Percentiles rank a stretch among this genome's conserved stretches.
These are phyloP conservation scores for Ictalurus furcatus DNA, from an alignment of 2,113 vertebrate genomes.

Conservation along the genomic window DNA sequence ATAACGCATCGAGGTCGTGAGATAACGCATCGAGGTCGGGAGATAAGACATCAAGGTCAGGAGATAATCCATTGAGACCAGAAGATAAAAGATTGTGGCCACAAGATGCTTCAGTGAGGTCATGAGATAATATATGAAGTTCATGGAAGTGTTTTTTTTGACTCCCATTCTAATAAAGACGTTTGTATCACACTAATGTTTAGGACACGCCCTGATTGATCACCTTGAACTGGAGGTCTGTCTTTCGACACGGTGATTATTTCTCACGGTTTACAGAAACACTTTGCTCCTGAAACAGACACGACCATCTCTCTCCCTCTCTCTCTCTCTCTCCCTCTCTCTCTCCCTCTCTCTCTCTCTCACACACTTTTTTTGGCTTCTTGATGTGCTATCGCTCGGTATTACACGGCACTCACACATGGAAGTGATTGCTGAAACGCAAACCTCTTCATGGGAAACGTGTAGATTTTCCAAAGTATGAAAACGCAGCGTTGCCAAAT, in stretches of 20 bases:
- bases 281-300: conserved; percentile 45
- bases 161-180: neutral
- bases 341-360: too few relatives aligned
- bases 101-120: neutral
- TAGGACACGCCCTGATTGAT: neutral
- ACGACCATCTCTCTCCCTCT: conserved; percentile 37
- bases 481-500: conserved; percentile 49
- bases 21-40: too few relatives aligned
- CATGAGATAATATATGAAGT: neutral
- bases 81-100: neutral
- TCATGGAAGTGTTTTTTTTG: neutral
- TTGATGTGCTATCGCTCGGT: conserved; percentile 32
- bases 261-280: conserved; percentile 54
- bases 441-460: conserved; percentile 63
- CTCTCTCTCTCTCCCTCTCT: conserved; percentile 46
- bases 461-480: conserved; percentile 53
- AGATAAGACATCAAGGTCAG: neutral
- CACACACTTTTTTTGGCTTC: conserved; percentile 33
- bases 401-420: conserved; percentile 55
- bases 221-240: conserved; percentile 38
- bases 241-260: conserved; percentile 48
- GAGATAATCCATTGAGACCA: neutral
- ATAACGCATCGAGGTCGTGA: neutral
- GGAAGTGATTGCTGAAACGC: conserved; percentile 58
- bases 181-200: neutral